Percentiles rank a stretch among this genome's conserved stretches.
Evolutionary conservation across 2,888 invertebrate genomes (phyloP).

Genomic region (Steinernema carpocapsae): DNA sequence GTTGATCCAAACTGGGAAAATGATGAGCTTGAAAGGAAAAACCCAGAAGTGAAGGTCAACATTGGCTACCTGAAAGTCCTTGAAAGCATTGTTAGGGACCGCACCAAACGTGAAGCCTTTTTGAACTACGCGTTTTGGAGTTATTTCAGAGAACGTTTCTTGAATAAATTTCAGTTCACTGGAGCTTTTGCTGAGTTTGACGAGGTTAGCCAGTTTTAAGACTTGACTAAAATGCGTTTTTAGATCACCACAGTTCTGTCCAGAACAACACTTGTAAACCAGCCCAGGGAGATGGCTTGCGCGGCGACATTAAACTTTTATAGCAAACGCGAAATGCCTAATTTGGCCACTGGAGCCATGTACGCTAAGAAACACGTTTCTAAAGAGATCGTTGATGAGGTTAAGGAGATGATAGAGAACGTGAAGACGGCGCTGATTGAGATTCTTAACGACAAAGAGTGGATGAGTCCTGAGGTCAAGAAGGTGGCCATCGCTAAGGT

Average conservation of each 20-base stretch:
- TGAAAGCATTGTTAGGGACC: not conserved
- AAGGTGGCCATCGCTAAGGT: not conserved
- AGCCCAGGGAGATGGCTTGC: constrained; percentile 18
- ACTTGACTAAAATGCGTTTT: not conserved
- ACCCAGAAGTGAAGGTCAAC: not conserved
- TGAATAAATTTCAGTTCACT: constrained; percentile 2
- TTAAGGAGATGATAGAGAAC: not conserved
- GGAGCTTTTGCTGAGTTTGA: not conserved
- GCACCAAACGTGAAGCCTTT: not conserved
- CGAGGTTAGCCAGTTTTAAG: not conserved
- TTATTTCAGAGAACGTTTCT: not conserved
- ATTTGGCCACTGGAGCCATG: constrained; percentile 1
- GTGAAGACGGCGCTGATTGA: not conserved
- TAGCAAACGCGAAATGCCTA: not conserved
- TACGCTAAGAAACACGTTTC: constrained; percentile 6
- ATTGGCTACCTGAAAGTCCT: not conserved
- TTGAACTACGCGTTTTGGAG: constrained; percentile 11
- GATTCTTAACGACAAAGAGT: not conserved
- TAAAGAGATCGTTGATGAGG: not conserved
- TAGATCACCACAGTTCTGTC: not conserved
- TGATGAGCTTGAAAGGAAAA: not conserved
- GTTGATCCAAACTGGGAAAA: not conserved
- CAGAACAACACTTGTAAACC: too few relatives aligned
- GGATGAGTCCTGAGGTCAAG: not conserved
- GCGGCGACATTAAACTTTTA: not conserved